phyloP scores from a whole-genome alignment of 2,797 vertebrate genomes.

The Tadarida brasiliensis region DNA sequence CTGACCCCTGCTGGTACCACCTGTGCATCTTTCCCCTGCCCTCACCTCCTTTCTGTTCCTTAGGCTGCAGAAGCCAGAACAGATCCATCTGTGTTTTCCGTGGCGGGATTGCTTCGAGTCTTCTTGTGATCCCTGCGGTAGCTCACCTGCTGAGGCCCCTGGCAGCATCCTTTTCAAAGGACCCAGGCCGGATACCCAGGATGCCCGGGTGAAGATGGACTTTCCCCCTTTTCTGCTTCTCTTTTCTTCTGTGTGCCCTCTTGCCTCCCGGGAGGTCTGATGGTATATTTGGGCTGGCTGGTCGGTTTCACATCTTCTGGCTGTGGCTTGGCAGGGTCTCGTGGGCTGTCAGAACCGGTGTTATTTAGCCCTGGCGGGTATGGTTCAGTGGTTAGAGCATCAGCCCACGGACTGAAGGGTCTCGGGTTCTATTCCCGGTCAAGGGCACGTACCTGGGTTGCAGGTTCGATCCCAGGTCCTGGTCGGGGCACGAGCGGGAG shows the following conservation, averaged over 20 bases:
- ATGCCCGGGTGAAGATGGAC: too few relatives aligned
- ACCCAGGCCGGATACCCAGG: neutral
- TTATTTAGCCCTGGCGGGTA: neutral
- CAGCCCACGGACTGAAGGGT: too few relatives aligned
- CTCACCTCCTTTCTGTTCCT: neutral
- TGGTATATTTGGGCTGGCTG: neutral
- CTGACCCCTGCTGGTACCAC: neutral
- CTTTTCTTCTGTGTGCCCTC: rapidly evolving
- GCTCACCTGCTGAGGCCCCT: neutral
- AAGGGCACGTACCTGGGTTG: too few relatives aligned
- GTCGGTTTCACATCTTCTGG: rapidly evolving
- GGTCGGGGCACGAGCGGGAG: too few relatives aligned
- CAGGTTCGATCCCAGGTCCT: too few relatives aligned
- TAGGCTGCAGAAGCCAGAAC: neutral
- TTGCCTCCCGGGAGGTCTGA: rapidly evolving
- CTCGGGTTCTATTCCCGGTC: too few relatives aligned
- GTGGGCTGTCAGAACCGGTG: neutral
- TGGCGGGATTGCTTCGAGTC: neutral
- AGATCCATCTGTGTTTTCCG: neutral
- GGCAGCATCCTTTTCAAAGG: neutral
- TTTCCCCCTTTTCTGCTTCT: neutral
- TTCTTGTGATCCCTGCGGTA: neutral
- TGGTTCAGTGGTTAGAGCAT: too few relatives aligned
- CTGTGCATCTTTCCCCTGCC: neutral
- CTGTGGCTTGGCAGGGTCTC: neutral